Percentiles rank a stretch among this genome's conserved stretches.
Conservation (phyloP, 2,113 vertebrate species). For the Gymnarchus niloticus region DNA sequence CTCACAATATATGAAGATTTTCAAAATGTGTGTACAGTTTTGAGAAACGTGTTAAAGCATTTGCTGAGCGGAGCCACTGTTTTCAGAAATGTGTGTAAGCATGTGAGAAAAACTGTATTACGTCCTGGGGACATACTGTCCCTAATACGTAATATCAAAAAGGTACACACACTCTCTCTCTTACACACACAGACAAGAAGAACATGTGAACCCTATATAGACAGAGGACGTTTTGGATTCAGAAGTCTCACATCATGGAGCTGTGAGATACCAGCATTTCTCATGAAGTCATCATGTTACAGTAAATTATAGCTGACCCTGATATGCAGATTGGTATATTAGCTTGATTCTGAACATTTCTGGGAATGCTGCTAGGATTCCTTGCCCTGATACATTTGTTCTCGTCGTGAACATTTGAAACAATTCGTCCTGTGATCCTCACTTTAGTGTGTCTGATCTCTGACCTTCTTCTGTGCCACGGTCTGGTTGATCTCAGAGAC, state of each 20-base stretch:
- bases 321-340: background rate
- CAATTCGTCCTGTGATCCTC: background rate
- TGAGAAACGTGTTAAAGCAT: no score
- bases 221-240: background rate
- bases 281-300: background rate
- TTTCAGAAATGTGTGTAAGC: no score
- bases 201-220: background rate
- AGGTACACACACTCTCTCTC: no score
- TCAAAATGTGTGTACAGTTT: no score
- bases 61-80: no score
- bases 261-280: background rate
- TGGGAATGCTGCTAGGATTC: background rate
- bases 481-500: background rate
- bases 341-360: background rate
- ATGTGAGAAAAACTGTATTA: no score
- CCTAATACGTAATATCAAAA: no score
- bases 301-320: background rate
- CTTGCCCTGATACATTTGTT: background rate
- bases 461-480: background rate
- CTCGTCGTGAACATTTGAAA: background rate
- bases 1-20: no score
- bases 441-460: background rate
- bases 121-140: no score
- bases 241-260: background rate
- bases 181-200: background rate